phyloP scores from a whole-genome alignment of 1,140 invertebrate species.

The Armadillidium nasatum region DNA sequence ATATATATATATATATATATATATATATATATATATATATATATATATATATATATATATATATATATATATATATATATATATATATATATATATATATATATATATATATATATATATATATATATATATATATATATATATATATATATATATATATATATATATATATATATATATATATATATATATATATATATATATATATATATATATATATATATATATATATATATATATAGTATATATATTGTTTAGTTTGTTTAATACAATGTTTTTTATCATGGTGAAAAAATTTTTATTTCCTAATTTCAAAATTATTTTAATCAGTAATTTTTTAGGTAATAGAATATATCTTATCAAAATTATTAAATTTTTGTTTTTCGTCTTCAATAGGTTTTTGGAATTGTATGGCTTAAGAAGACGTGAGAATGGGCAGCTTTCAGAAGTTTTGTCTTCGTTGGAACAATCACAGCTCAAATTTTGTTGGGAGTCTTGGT shows the following conservation, averaged over 20 bases:
- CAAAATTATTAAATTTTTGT: neutral
- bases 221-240: too few species aligned
- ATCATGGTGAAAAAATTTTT: too few species aligned
- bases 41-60: neutral
- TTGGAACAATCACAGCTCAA: conserved; percentile 51
- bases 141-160: conserved; percentile 10
- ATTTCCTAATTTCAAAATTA: neutral
- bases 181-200: neutral
- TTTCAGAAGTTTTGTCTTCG: conserved; percentile 50
- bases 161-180: conserved; percentile 8
- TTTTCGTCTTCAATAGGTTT: neutral
- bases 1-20: neutral
- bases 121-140: conserved; percentile 14
- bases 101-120: conserved; percentile 6
- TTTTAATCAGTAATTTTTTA: neutral
- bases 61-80: neutral
- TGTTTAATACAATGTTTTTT: too few species aligned
- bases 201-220: neutral
- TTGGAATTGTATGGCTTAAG: neutral
- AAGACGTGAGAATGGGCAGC: conserved; percentile 34
- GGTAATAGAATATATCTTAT: neutral
- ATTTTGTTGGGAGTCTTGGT: conserved; percentile 48
- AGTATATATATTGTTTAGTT: too few species aligned
- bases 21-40: too few species aligned
- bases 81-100: conserved; percentile 7